Evolutionary conservation across 1,140 invertebrate genomes (phyloP).

Genomic region (Fragariocoptes setiger): DNA sequence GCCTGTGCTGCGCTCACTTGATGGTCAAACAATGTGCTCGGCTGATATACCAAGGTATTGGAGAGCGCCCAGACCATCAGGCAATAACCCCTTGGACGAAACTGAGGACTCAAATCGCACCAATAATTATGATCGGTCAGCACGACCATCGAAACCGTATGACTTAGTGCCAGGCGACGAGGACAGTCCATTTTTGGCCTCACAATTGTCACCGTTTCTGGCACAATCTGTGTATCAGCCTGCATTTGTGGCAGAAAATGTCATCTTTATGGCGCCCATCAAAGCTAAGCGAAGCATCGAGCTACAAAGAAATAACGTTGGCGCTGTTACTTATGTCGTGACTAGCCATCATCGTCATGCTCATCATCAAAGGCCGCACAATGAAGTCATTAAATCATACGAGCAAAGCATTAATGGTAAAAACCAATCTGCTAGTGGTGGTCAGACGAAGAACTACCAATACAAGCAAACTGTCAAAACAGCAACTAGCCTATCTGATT

Average conservation of each 20-base stretch:
- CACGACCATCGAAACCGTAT: too few species aligned
- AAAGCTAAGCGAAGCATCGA: not conserved
- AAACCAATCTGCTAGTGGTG: not conserved
- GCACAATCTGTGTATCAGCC: not conserved
- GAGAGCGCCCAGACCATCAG: not conserved
- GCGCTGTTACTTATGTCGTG: not conserved
- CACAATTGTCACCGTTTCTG: not conserved
- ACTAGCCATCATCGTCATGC: not conserved
- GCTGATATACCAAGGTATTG: not conserved
- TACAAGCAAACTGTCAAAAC: not conserved
- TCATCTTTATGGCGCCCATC: not conserved
- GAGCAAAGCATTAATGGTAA: not conserved
- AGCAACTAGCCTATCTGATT: not conserved
- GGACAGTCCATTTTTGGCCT: not conserved
- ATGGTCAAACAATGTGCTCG: not conserved
- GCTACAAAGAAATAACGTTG: not conserved
- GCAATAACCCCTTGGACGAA: not conserved
- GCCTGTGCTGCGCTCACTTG: constrained; percentile 27
- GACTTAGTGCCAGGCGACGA: not conserved
- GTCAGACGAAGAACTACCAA: not conserved
- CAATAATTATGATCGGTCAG: too few species aligned
- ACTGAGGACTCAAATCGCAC: not conserved
- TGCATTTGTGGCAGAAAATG: not conserved
- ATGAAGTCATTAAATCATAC: not conserved
- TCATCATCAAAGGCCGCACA: not conserved